Evolutionary conservation across 35 echinoderm and acorn worm species (phyloP), one percentile per base, ranked within the genome.

Genomic region (Apostichopus parvimensis): DNA sequence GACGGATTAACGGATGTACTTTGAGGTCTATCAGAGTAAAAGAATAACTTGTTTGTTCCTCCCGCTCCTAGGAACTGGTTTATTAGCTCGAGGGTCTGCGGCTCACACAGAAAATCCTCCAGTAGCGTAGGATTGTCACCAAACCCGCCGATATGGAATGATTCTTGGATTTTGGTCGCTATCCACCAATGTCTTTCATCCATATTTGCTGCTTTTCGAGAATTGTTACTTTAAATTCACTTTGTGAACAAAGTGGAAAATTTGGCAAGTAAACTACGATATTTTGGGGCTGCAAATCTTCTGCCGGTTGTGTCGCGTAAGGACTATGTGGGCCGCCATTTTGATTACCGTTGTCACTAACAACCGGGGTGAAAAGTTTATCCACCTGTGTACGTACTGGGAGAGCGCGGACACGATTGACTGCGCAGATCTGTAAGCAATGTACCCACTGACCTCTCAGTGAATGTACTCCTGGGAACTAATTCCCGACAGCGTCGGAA

Each of bases 171-270:
- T 96, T 99, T 99, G 11, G 97, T 99, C 45, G 97, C 97, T 52
- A 99, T 99, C 97, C 97, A 99, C 97, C 97, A 99, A 85, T 96
- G 95, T 84, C 97, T 94, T 80, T 99, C 97, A 96, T 99, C 97
- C 97, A 99, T 99, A 57, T 94, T 23, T 18, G 9, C 4, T 57
- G 18, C 20, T 92, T 75, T 12, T 87, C 4, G 12, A 20, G 53
- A 15, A 8, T 13, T 25, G 13, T 57, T 80, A 53, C 18, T 53
- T 53, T 14, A 24, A 20, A 54, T 17, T 14, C 11, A 65, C 18
- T 26, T 26, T 26, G 15, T 14, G 8, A 23, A 54, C 56, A 57
- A 13, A 17, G 5, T 71, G 73, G 4, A 9, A 20, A 83, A 52
- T 72, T 11, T 15, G 45, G 6, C 75, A 25, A 6, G 6, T 6